Evolutionary conservation across 2,888 invertebrate species (phyloP), one percentile per base, ranked within the genome.

Genomic region (Notocelia uddmanniana): DNA sequence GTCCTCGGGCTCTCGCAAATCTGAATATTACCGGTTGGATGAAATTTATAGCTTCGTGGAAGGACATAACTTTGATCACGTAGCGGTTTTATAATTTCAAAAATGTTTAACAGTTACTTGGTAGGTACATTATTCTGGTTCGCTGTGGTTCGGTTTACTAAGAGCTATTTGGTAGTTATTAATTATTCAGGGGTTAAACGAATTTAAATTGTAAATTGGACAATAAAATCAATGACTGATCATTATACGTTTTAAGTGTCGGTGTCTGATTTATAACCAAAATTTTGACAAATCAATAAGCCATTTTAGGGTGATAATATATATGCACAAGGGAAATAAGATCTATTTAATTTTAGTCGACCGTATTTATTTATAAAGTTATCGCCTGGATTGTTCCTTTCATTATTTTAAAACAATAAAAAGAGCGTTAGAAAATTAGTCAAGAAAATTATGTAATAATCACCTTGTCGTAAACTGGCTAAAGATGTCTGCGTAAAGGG

Each of bases 391-490:
- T 10, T 52, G 64, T 64, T 37, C 37, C 64, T 37, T 21, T 13
- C 10, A 26, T 9, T n/a, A 34, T 19, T 37, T 34, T 21, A 6
- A 5, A 19, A 37, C 10, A 21, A 57, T 1, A 37, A 34, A 34
- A 19, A 11, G 19, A 31, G 8, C 31, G 3, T 34, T 13, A 21
- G 6, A 74, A 55, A 54, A 58, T 13, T 52, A 21, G 37, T 31
- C 26, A 37, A 41, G 57, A 63, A 59, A 58, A 74, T 73, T 73
- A 67, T 92, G 34, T 41, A 50, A 74, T 74, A 76, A 64, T 93
- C 92, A 93, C 97, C 96, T 96, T 96, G 96, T 90, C 95, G 94
- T 95, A 96, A 95, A 94, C 96, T 96, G 89, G 96, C 96, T 94
- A 96, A 96, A 90, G 96, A 96, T 91, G 96, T 95, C 94, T 96